Conservation (phyloP, 2,797 vertebrate species). For the Hypotaenidia okinawae region DNA sequence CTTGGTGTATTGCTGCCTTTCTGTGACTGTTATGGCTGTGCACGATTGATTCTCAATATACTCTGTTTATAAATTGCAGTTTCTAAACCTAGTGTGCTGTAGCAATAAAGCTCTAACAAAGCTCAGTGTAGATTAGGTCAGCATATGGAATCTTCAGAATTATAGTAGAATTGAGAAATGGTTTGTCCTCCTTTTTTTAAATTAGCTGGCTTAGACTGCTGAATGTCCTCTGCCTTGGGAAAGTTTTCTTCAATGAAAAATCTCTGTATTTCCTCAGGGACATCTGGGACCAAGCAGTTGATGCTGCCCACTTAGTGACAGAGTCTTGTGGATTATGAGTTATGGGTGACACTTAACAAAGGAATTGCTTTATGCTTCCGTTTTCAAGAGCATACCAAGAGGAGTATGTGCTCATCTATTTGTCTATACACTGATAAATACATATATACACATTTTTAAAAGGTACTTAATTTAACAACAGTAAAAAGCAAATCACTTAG, state of each 20-base stretch:
- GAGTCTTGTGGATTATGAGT: not conserved
- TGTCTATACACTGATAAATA: not conserved
- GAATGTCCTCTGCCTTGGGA: not conserved
- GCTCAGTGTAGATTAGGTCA: not conserved
- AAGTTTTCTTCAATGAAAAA: not conserved
- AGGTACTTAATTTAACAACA: not conserved
- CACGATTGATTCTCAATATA: not conserved
- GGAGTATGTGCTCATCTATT: not conserved
- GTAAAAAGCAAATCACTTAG: not conserved
- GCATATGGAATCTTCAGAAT: not conserved
- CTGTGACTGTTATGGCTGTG: not conserved
- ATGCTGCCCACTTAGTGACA: not conserved
- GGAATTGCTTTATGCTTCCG: not conserved
- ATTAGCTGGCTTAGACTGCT: not conserved
- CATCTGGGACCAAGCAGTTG: not conserved
- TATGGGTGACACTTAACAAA: not conserved
- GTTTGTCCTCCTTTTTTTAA: not conserved
- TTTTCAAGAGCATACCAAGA: not conserved
- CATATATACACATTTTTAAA: not conserved
- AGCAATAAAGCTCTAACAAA: not conserved
- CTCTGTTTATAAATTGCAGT: not conserved
- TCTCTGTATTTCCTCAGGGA: not conserved
- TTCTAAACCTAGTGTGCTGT: not conserved
- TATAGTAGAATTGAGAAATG: not conserved
- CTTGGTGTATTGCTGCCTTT: not conserved